Evolutionary conservation across 2,797 vertebrate species (phyloP).

Genomic region (Scolopax bukidnonensis): DNA sequence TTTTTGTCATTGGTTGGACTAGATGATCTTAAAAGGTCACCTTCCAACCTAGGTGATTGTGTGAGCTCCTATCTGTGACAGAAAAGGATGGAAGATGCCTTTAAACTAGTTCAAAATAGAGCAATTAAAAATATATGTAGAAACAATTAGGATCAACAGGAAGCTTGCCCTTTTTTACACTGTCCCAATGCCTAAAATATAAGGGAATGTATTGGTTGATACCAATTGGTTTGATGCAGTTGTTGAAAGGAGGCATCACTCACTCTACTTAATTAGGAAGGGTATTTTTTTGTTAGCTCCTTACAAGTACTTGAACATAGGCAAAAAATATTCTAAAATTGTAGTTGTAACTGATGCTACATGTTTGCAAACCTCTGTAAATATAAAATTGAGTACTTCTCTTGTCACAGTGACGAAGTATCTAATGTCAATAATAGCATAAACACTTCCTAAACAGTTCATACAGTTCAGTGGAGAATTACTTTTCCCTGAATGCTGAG

Average conservation of each 20-base stretch:
- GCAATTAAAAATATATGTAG: background rate
- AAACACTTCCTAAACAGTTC: slow-evolving; percentile 3
- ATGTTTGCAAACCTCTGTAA: background rate
- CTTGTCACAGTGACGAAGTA: background rate
- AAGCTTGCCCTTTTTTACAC: background rate
- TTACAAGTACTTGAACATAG: background rate
- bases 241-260: background rate
- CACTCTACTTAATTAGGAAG: background rate
- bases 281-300: background rate
- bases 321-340: background rate
- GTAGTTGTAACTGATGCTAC: background rate
- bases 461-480: background rate
- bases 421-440: background rate
- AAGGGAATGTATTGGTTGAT: background rate
- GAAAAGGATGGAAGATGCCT: background rate
- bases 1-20: too few relatives aligned
- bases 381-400: background rate
- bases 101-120: background rate
- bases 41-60: background rate
- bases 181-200: background rate
- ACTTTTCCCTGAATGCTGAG: slow-evolving; percentile 22
- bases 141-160: background rate
- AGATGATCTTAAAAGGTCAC: too few relatives aligned
- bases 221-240: background rate
- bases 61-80: background rate